phyloP scores from a whole-genome alignment of 2,113 vertebrate genomes.

The Prinia subflava region DNA sequence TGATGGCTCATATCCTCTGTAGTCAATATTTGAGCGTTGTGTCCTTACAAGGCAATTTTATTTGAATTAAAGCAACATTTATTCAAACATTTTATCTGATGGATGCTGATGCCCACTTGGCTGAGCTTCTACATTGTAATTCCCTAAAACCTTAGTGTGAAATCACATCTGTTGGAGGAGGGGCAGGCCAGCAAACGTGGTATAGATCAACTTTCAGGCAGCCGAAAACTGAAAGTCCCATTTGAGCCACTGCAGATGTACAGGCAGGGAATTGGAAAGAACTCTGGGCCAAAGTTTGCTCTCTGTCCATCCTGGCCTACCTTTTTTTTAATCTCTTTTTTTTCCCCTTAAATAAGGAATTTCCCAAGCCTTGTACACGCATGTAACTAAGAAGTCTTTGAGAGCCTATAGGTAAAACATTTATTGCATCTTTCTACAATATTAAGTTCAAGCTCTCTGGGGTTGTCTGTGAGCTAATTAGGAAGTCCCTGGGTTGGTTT shows the following conservation, averaged over 20 bases:
- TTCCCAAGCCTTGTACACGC: background rate
- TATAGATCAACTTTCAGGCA: background rate
- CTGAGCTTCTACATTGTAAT: background rate
- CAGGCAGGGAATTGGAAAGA: background rate
- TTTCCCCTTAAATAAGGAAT: background rate
- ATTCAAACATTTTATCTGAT: background rate
- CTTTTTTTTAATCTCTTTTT: background rate
- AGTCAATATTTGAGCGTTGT: background rate
- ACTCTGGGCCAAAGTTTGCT: background rate
- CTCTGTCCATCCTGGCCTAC: background rate
- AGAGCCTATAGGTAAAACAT: background rate
- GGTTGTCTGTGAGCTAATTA: background rate
- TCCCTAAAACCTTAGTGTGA: slow-evolving; percentile 7
- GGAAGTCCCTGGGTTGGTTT: background rate
- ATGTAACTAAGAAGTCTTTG: background rate
- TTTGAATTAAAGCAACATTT: background rate
- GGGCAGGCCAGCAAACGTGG: background rate
- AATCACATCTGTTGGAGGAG: slow-evolving; percentile 24
- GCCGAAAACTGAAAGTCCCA: background rate
- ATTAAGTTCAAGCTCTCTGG: background rate
- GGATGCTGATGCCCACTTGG: background rate
- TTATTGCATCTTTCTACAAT: background rate
- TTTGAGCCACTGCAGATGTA: slow-evolving; percentile 5
- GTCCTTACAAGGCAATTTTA: background rate
- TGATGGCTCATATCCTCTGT: background rate